Base-by-base conservation (phyloP, 2,888 invertebrate species). In the Hybos culiciformis region DNA sequence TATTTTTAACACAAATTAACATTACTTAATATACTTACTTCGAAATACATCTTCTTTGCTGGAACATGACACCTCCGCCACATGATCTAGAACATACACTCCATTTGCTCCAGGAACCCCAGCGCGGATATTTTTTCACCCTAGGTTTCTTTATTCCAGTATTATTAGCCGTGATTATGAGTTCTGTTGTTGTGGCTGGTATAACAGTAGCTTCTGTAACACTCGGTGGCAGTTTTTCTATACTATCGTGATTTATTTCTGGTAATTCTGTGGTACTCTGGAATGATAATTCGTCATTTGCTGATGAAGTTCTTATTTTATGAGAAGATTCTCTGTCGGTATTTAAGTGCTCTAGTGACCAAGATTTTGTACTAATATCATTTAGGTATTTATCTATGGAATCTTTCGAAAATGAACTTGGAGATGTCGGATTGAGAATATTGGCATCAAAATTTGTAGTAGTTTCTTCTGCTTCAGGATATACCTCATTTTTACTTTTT, bases 61-160 rank as follows among this genome's bases (percentile, higher is more conserved):
- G 64, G 47, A 52, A 53, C 49, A 51, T 57, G 4, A 90, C 77
- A 1, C 91, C 91, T 11, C 83, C 86, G 31, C 88, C 90, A 62
- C 91, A 92, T 2, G 80, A 77, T 19, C 88, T 71, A 4, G 85
- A 83, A 56, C 91, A 91, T 36, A 72, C 71, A 53, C 80, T 78
- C 83, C 84, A 83, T 21, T 71, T 68, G 46, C 78, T 75, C 90
- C 91, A 91, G 44, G 73, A 72, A 20, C 85, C 82, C 91, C 91
- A 91, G 49, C 81, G 56, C 1, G 62, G 65, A 55, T 58, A 62
- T 2, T 56, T 54, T 42, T 38, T 41, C 18, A 40, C 1, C 14
- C 7, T 21, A 2, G 36, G 36, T 18, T 36, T 36, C 21, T 21
- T 36, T 4, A 14, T 17, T 32, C 7, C 43, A 29, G 20, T 36